Evolutionary conservation across 2,888 invertebrate species (phyloP).

Genomic region (Matsumyia berberina): DNA sequence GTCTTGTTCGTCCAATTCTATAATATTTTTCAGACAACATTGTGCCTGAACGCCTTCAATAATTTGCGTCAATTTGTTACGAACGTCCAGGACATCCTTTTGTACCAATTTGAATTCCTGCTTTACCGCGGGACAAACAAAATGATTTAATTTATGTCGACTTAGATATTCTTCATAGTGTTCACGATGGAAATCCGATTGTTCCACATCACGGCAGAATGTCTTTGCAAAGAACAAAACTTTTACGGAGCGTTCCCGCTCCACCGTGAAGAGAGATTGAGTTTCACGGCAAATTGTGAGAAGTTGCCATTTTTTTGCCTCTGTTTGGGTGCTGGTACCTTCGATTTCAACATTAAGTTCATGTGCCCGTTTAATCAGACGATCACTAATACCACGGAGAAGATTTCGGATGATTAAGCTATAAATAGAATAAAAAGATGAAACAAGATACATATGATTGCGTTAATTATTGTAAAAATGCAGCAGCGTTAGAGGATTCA

Average conservation of each 20-base stretch:
- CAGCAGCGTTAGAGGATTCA: too few relatives aligned
- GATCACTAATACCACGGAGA: conserved; percentile 84
- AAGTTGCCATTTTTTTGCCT: conserved; percentile 83
- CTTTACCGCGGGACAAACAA: conserved; percentile 86
- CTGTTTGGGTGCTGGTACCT: conserved; percentile 80
- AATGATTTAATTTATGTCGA: conserved; percentile 84
- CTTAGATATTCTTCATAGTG: conserved; percentile 83
- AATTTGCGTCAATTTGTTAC: conserved; percentile 84
- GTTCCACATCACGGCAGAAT: conserved; percentile 88
- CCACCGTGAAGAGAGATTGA: conserved; percentile 91
- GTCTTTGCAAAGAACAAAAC: conserved; percentile 93
- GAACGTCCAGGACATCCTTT: conserved; percentile 83
- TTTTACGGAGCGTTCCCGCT: conserved; percentile 91
- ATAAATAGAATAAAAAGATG: conserved; percentile 4
- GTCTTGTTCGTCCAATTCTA: conserved; percentile 84
- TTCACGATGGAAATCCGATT: conserved; percentile 84
- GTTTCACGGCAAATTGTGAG: conserved; percentile 89
- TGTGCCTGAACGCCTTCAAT: conserved; percentile 82
- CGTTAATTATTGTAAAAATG: not conserved
- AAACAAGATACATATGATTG: too few relatives aligned
- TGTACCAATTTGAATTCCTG: conserved; percentile 87
- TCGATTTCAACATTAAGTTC: conserved; percentile 83
- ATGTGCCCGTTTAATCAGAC: conserved; percentile 84
- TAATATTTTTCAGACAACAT: conserved; percentile 81
- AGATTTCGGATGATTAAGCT: conserved; percentile 85